Base-by-base conservation (phyloP, 2,797 vertebrate genomes). In the Acestrorhynchus altus region DNA sequence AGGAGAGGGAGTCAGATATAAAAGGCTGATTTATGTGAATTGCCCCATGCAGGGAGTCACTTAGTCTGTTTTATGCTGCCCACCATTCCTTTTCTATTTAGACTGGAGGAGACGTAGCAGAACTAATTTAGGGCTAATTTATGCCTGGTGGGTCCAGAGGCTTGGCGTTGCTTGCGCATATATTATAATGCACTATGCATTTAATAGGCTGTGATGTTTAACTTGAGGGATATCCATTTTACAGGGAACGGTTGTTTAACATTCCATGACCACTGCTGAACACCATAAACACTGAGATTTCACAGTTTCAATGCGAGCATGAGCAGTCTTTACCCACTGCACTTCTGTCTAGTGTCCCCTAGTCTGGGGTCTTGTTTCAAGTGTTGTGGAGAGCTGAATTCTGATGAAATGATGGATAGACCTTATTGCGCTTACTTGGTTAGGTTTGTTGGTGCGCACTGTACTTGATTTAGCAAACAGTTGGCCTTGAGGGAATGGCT, bases 61-160 rank as follows among this genome's bases (percentile, higher is more conserved):
- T 35, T 18, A 31, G 15, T 49, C 24, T 31, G 1, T 6, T 28
- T 18, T 10, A 7, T 22, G 49, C 12, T 15, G 4, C 3, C 31
- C 67, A 39, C 49, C 31, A 39, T 12, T 56, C 31, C 67, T 70
- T 22, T 54, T 54, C 67, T 54, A 18, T 70, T 70, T 54, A 54
- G 49, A 22, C 49, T 54, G 67, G n/a, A 24, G 49, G 67, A 70
- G 67, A 54, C 47, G 12, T 31, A 70, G 31, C 51, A 40, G 49
- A 18, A 18, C 28, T 66, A 49, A 66, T 65, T 22, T 8, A 35
- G 54, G 59, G 47, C 57, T 77, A 70, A 77, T 61, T 71, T 61
- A 26, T 31, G 28, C 65, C 35, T 39, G n/a, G 9, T 49, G 15
- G 16, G 10, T n/a, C 35, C 31, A 31, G 12, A 28, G 16, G 28